Percentiles rank a stretch among this genome's conserved stretches.
These are phyloP conservation scores for Mustela lutreola DNA, from an alignment of 2,113 vertebrate species.

Conservation along the genomic window DNA sequence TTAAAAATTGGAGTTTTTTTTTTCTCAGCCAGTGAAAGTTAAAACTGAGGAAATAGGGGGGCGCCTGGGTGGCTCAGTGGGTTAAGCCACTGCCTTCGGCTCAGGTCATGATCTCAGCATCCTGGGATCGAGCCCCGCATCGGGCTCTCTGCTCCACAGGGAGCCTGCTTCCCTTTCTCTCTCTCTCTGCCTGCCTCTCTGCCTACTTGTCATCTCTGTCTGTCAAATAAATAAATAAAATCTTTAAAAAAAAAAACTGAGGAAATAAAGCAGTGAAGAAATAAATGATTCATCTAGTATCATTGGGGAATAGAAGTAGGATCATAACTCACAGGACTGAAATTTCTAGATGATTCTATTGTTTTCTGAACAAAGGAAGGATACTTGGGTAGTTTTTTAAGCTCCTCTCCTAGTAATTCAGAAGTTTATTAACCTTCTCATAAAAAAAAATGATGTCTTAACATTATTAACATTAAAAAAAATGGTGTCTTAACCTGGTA, in stretches of 20 bases:
- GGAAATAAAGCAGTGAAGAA: neutral
- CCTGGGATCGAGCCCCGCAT: too few relatives aligned
- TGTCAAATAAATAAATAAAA: too few relatives aligned
- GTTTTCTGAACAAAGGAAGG: slow-evolving; percentile 1
- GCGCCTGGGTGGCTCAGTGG: too few relatives aligned
- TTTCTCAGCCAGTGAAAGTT: neutral
- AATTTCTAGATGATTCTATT: neutral
- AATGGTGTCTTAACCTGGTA: neutral
- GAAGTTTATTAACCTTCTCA: slow-evolving; percentile 12
- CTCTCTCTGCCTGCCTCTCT: too few relatives aligned
- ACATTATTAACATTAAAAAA: neutral
- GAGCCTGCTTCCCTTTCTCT: too few relatives aligned
- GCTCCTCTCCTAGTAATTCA: neutral
- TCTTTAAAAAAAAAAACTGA: too few relatives aligned
- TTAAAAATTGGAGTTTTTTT: neutral
- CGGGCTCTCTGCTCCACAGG: too few relatives aligned
- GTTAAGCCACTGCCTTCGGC: too few relatives aligned
- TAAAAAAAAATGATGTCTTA: neutral
- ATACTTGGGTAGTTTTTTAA: slow-evolving; percentile 13
- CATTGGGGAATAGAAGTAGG: neutral
- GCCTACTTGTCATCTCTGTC: too few relatives aligned
- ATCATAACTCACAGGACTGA: neutral
- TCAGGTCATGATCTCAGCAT: too few relatives aligned
- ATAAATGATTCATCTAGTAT: slow-evolving; percentile 41
- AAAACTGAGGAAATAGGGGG: slow-evolving; percentile 26